Percentiles rank a stretch among this genome's conserved stretches.
These are phyloP conservation scores for Diabrotica virgifera DNA, from an alignment of 1,140 invertebrate species.

Conservation along the genomic window DNA sequence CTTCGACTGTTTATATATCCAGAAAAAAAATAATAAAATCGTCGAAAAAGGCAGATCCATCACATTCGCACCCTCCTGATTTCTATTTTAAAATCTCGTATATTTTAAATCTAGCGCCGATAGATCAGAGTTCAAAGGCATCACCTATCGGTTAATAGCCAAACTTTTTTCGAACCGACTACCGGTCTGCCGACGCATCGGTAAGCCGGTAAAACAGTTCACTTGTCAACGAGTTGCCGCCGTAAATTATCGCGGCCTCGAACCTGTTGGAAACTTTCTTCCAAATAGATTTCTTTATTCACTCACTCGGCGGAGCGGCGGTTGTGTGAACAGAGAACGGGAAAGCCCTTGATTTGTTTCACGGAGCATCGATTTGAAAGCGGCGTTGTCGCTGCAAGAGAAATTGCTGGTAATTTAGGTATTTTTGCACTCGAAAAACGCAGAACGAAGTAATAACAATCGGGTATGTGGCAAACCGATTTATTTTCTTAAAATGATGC, in stretches of 20 bases:
- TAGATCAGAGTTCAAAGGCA: neutral
- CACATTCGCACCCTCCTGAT: no score
- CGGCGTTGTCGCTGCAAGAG: neutral
- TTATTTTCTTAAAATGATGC: no score
- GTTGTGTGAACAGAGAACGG: neutral
- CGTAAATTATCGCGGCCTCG: constrained; percentile 8
- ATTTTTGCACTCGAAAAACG: no score
- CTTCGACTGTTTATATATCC: no score
- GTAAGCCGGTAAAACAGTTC: constrained; percentile 40
- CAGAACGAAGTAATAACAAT: no score
- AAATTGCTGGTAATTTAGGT: no score
- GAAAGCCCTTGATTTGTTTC: neutral
- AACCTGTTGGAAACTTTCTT: constrained; percentile 13
- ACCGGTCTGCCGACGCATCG: constrained; percentile 14
- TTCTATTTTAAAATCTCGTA: no score
- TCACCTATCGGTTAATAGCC: constrained; percentile 38
- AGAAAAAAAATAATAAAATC: no score
- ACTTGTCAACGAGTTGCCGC: constrained; percentile 21
- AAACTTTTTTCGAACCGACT: constrained; percentile 32
- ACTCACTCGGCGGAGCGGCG: neutral
- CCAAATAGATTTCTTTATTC: constrained; percentile 10
- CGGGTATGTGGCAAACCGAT: no score
- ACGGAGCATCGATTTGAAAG: neutral
- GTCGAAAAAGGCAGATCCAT: no score
- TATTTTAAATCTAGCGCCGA: no score